Evolutionary conservation across 2,888 invertebrate genomes (phyloP), one percentile per base, ranked within the genome.

Genomic region (Chrysolina oricalcia): DNA sequence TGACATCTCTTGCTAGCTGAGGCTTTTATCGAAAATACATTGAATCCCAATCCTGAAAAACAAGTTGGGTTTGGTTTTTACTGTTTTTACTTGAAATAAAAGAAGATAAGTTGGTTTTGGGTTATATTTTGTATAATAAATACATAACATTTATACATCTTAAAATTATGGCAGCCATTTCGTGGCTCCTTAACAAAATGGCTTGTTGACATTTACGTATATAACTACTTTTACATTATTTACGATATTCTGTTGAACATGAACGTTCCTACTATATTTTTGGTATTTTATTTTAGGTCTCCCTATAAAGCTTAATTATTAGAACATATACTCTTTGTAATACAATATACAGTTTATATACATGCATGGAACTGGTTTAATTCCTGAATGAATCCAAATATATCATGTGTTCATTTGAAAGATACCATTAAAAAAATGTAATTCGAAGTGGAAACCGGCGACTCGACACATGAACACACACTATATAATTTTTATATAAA

Each of bases 111-210:
- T 73, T 50, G 72, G 50, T 83, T 83, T 83, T 84, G 81, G 81
- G 80, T 80, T 87, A 85, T 86, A 85, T 87, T 87, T 87, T 86
- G 83, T 86, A 87, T 87, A 87, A 87, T 87, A 87, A 87, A 87
- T 88, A 87, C 87, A 87, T 87, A 88, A 88, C 88, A 88, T 88
- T 87, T 88, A 88, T 88, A 86, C 86, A 86, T 84, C 79, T 82
- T 83, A 82, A 80, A 74, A 80, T 81, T 84, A 82, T 73, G 77
- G 73, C 72, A 81, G 80, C 83, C 83, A 83, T 85, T 82, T 81
- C 81, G 80, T 82, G 80, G 80, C 81, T 76, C 74, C 76, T 79
- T 81, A 84, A 81, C 83, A 84, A 83, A 83, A 84, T 83, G 81
- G 81, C 80, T 78, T 81, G 77, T 80, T 80, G 81, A 85, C 84